Evolutionary conservation across 2,888 invertebrate species (phyloP), one percentile per base, ranked within the genome.

Genomic region (Hesperia comma): DNA sequence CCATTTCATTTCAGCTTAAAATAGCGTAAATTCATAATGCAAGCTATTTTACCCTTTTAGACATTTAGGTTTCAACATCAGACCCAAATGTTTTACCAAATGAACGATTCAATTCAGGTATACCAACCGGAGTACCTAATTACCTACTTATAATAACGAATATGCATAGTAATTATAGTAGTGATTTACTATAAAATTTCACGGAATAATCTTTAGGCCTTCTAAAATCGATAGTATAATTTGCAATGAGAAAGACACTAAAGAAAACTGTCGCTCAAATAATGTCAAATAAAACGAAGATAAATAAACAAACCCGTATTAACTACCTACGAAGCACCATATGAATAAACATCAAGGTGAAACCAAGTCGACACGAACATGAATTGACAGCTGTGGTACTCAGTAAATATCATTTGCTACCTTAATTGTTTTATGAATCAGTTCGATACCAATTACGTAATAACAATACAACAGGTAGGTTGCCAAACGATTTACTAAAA

Each of bases 271-370:
- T 40, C 41, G 21, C 21, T 57, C 41, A 2, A 26, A 12, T 37
- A 37, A 12, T 12, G 10, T 37, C 1, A 57, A 8, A 41, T 4
- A 41, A 33, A 1, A 2, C 33, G 33, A 26, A 32, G 26, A 43
- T 15, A 58, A 43, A 58, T 58, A 58, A 58, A 58, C 58, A 58
- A 41, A 41, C 21, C 41, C 57, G 69, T 70, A 70, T 71, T 75
- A 73, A 75, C 77, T 83, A 81, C 83, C 81, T 79, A 79, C 79
- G 78, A 75, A 80, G 75, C 79, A 83, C 84, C 86, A 86, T 88
- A 88, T 87, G 88, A 87, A 90, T 87, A 90, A 85, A 87, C 86
- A 86, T 87, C 86, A 90, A 90, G 91, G 90, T 87, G 82, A 89
- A 85, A 84, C 86, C 77, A 80, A 79, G 78, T 78, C 79, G 77